A percentile compares a stretch with the other conserved stretches of the same genome.
Conservation (phyloP, 2,113 vertebrate genomes). For the Clupea harengus region DNA sequence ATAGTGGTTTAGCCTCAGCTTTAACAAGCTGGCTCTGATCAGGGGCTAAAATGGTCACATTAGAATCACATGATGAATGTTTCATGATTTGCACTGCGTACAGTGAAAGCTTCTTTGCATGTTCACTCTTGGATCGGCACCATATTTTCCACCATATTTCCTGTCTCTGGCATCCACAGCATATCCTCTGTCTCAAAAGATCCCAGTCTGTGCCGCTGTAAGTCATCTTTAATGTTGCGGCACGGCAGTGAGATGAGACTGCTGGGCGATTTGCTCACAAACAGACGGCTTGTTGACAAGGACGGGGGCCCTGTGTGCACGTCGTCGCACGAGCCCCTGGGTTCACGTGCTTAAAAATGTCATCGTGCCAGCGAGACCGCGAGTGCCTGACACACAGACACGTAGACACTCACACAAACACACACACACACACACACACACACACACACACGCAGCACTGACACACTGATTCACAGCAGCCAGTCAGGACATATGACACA, state of each 20-base stretch:
- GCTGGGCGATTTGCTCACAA: neutral
- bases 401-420: neutral
- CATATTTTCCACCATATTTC: neutral
- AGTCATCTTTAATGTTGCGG: neutral
- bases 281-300: neutral
- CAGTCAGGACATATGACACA: neutral
- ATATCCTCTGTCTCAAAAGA: neutral
- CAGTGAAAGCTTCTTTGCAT: neutral
- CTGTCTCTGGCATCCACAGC: neutral
- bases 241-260: neutral
- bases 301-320: no score
- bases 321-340: neutral
- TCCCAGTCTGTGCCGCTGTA: neutral
- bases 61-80: conserved; percentile 14
- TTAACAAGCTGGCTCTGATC: neutral
- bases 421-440: neutral
- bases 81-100: neutral
- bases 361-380: neutral
- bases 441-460: neutral
- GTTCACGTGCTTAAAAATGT: neutral
- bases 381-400: neutral
- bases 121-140: neutral
- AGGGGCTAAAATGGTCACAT: neutral
- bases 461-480: neutral
- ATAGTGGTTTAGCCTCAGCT: neutral